Base-by-base conservation (phyloP, 1,140 invertebrate genomes). In the Drosophila busckii region DNA sequence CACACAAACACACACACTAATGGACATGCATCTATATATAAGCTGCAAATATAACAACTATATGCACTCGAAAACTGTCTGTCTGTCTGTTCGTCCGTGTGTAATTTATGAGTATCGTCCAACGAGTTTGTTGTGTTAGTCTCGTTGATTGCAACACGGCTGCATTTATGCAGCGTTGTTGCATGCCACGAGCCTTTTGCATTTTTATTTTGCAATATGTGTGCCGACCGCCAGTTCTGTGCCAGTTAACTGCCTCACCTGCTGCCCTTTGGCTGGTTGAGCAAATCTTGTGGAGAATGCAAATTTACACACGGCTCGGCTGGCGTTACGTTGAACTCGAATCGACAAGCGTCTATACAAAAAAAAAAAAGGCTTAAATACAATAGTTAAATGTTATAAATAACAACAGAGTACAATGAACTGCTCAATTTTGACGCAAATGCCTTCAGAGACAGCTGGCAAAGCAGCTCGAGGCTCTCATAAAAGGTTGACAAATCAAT, bases 401-500 rank as follows among this genome's bases (percentile, higher is more conserved):
- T 80, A 69, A 54, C 34, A 15, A 9, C 49, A 19, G 31, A 63
- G 73, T 80, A 54, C 75, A 73, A 73, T 80, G 73, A 80, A 80
- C 73, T 42, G 54, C 49, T 64, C 42, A 60, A 10, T 44, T 12
- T 4, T 26, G 73, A 80, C 73, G 73, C 26, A 73, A 49, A 53
- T 10, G 13, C 12, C 5, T 7, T 20, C 10, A 13, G 31, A 44
- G 34, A 42, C 73, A 80, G 75, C 64, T 80, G 73, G 38, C 25
- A 25, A 8, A 58, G 52, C 40, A 71, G n/a, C 71, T 71, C 71
- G 71, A 55, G 62, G 46, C 42, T 28, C 29, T 10, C 12, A 48
- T 66, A 40, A 61, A 29, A 46, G 45, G 44, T 29, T 55, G 46
- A 73, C 69, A 60, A 82, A 69, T 80, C 73, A 62, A 62, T 62